Percentiles rank a stretch among this genome's conserved stretches.
These are phyloP conservation scores for Euplexia lucipara DNA, from an alignment of 2,888 invertebrate species.

Conservation along the genomic window DNA sequence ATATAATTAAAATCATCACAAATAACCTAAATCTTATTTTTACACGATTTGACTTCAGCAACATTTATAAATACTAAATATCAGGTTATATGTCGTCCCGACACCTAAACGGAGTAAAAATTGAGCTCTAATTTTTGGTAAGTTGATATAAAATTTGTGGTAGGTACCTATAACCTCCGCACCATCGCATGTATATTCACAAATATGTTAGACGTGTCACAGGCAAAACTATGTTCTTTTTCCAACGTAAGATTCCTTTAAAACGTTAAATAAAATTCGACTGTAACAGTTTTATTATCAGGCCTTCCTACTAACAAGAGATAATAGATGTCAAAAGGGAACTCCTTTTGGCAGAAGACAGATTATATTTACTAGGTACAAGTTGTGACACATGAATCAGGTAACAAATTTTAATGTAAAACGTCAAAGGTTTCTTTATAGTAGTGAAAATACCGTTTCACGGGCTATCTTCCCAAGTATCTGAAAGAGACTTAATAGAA, in stretches of 20 bases:
- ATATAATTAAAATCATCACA: no score
- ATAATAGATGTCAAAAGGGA: no score
- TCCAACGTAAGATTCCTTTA: not conserved
- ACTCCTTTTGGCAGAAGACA: slow-evolving; percentile 14
- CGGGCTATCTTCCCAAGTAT: no score
- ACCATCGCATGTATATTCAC: slow-evolving; percentile 20
- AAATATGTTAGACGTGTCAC: slow-evolving; percentile 9
- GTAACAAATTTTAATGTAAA: not conserved
- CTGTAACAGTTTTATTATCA: no score
- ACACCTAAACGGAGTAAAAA: slow-evolving; percentile 57
- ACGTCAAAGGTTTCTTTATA: not conserved
- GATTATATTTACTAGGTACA: not conserved
- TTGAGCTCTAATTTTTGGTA: slow-evolving; percentile 63
- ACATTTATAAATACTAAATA: slow-evolving; percentile 53
- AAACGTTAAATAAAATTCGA: no score
- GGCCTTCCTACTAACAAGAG: no score
- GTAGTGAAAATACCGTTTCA: no score
- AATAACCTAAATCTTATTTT: not conserved
- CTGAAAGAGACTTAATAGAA: no score
- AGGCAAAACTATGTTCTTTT: slow-evolving; percentile 2
- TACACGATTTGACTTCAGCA: no score
- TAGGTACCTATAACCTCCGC: slow-evolving; percentile 23
- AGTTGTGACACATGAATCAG: no score
- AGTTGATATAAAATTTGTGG: slow-evolving; percentile 42
- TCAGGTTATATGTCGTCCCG: slow-evolving; percentile 22